phyloP scores from a whole-genome alignment of 1,140 invertebrate species.

The Scylla paramamosain region DNA sequence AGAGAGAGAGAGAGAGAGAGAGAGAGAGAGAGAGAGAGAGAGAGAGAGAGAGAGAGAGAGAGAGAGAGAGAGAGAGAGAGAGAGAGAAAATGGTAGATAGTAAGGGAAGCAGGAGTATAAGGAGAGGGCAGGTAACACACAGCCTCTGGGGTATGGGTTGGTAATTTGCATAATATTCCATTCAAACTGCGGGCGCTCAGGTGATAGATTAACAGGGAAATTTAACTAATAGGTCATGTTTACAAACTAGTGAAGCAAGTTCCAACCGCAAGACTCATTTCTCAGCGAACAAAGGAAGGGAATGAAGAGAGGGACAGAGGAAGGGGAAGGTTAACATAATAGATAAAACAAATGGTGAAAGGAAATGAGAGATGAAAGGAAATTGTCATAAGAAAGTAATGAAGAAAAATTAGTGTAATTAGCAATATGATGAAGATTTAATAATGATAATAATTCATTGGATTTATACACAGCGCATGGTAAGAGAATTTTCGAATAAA shows the following conservation, averaged over 20 bases:
- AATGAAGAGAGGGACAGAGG: not conserved
- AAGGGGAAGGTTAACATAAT: not conserved
- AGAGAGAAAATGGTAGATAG: not conserved
- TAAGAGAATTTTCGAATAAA: too few species aligned
- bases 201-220: conserved; percentile 69
- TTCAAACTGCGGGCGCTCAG: conserved; percentile 47
- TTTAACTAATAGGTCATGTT: conserved; percentile 65
- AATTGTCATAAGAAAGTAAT: too few species aligned
- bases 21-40: conserved; percentile 21
- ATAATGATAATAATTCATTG: too few species aligned
- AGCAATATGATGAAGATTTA: too few species aligned
- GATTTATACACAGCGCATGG: too few species aligned
- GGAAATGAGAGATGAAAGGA: not conserved
- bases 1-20: not conserved
- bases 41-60: conserved; percentile 31
- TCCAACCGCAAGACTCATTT: conserved; percentile 29
- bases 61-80: not conserved
- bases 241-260: conserved; percentile 57
- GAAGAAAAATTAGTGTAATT: too few species aligned
- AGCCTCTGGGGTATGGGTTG: not conserved
- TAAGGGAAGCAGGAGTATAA: not conserved
- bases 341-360: not conserved
- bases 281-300: not conserved
- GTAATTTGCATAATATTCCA: conserved; percentile 69
- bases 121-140: not conserved